Evolutionary conservation across 2,797 vertebrate species (phyloP), one percentile per base, ranked within the genome.

Genomic region (Eurystomus glaucurus): DNA sequence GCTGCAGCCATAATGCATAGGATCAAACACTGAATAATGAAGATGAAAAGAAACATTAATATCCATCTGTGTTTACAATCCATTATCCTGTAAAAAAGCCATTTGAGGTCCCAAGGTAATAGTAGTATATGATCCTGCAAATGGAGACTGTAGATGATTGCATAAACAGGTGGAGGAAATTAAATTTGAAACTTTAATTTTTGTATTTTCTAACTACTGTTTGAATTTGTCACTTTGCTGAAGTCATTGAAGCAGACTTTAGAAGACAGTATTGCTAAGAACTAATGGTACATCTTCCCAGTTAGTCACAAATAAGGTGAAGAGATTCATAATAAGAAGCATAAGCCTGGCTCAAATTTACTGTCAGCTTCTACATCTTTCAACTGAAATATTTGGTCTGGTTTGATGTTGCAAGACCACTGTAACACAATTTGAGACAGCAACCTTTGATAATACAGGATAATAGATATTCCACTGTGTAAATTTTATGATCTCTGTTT

Each of bases 401-500:
- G 64, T 77, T 92, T 93, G 78, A 89, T 85, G 48, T 68, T 93
- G 57, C 57, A 91, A 88, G 68, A 66, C 71, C 69, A 62, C 43
- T 57, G 39, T 66, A 74, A 72, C 16, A 71, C 71, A 69, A 87
- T 57, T 89, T 92, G 78, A 91, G 55, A 60, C 57, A 54, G 33
- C 29, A 88, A 74, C n/a, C 75, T 93, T 83, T 93, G 84, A 92
- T 92, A 92, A 74, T 29, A 65, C 18, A 93, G 61, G 20, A 65
- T 74, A 95, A 94, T 76, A 91, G 80, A 68, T 75, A 95, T 71
- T 88, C 60, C 57, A 94, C 48, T 91, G 85, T 95, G 41, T 26
- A 57, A 85, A 94, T 83, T 43, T 83, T 84, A 85, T 52, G 45
- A 72, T 75, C 75, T 96, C 61, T 88, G 50, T 43, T 96, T 92